Base-by-base conservation (phyloP, 2,113 vertebrate genomes). In the Ondatra zibethicus region DNA sequence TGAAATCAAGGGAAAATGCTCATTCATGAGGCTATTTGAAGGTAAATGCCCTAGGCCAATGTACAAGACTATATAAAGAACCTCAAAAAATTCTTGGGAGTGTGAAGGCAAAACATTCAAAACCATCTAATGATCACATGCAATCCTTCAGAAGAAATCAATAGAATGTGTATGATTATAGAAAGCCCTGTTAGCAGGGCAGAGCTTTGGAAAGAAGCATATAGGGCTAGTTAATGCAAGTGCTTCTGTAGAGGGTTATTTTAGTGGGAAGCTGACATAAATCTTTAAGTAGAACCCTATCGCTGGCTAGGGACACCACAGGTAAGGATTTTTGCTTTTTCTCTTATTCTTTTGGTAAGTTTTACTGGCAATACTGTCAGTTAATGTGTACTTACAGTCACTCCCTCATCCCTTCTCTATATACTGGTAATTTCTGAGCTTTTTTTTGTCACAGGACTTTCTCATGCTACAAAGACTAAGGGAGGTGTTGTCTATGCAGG, bases 111-210 rank as follows among this genome's bases (percentile, higher is more conserved):
- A n/a, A 17, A 45, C 45, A 72, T 94, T 86, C 76, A 82, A 91
- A 77, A 91, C 36, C 36, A n/a, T 52, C 19, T 80, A 93, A 87
- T 42, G 31, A 89, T 78, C 29, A 73, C 33, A 25, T 39, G 27
- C 4, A 21, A 29, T 47, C 45, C 52, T 95, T 96, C 45, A 47
- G 61, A 93, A 89, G 14, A 94, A 93, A 87, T 93, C 45, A 91
- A 42, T 6, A 68, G 33, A 93, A 58, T 36, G 39, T 58, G 52
- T 55, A 14, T 87, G 50, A 25, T 81, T 36, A 14, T 77, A 0
- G 1, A 80, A 70, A 52, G 45, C 4, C 52, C 2, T 68, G 76
- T 73, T 82, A 55, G 42, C n/a, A 36, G 39, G 7, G 25, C 76
- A 80, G 89, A 66, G 61, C 31, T 96, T 94, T 66, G 1, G 50